Evolutionary conservation across 2,113 vertebrate genomes (phyloP), one percentile per base, ranked within the genome.

Genomic region (Stigmatopora nigra): DNA sequence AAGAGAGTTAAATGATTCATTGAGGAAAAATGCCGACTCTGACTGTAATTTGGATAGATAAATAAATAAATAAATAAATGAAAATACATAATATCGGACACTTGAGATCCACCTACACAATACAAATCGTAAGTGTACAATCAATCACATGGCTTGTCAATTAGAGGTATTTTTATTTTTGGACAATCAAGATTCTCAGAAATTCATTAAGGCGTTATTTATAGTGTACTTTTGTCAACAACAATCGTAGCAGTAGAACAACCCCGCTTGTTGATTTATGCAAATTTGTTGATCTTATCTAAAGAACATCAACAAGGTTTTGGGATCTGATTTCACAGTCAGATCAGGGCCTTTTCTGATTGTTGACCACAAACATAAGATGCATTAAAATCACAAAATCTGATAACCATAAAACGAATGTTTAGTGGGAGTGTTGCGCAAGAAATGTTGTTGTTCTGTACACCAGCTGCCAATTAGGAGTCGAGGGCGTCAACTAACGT

Each of bases 381-480:
- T 14, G 51, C 14, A 31, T 9, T 31, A 31, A n/a, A 58, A 0
- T 52, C 55, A 0, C 48, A 36, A 47, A 14, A 3, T 31, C 25
- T 31, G 25, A 31, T 31, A 2, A 31, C 25, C 25, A 31, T n/a
- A 31, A 31, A 31, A 31, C 25, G 25, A 31, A 2, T 31, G 25
- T 31, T 31, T 31, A 31, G 25, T 31, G 25, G 25, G 38, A 7
- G 38, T 41, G 38, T 41, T 41, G 14, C 44, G 13, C 20, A 3
- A 14, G 12, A 44, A 7, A 1, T 4, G 1, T 20, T 31, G 46
- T 36, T 78, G 69, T 73, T 68, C 60, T 53, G 65, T 9, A 56
- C 61, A 58, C 57, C 77, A 87, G 79, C 84, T 82, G 82, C 82
- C 84, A 84, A 56, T 19, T 12, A 1, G 19, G 19, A 19, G 51